Evolutionary conservation across 1,140 invertebrate species (phyloP).

Genomic region (Antheraea mylitta): DNA sequence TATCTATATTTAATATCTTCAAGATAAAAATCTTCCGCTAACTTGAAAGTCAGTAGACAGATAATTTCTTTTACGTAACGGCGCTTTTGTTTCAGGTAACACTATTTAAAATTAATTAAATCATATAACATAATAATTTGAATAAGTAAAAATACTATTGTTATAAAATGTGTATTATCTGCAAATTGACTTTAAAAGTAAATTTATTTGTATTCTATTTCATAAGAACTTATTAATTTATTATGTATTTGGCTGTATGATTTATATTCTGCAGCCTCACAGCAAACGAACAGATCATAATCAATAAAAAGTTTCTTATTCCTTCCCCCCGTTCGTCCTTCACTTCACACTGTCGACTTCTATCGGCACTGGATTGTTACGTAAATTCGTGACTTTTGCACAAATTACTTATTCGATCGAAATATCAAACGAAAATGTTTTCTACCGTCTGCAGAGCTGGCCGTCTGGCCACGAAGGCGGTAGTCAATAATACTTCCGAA

Average conservation of each 20-base stretch:
- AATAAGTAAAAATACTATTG: too few species aligned
- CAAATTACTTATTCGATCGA: constrained; percentile 41
- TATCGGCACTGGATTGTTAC: constrained; percentile 24
- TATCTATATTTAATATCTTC: too few species aligned
- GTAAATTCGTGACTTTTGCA: constrained; percentile 31
- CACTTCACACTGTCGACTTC: background rate
- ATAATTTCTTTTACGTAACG: too few species aligned
- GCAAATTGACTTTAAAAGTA: too few species aligned
- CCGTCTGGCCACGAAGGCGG: constrained; percentile 68
- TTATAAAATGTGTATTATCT: too few species aligned
- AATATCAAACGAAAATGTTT: constrained; percentile 66
- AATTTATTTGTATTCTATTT: too few species aligned
- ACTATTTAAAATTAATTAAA: too few species aligned
- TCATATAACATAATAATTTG: too few species aligned
- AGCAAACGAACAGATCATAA: background rate
- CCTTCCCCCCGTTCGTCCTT: background rate
- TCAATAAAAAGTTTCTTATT: background rate
- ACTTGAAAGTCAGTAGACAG: too few species aligned
- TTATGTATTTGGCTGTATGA: background rate
- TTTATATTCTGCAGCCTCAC: background rate
- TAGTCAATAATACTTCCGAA: constrained; percentile 65
- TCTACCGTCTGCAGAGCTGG: constrained; percentile 73
- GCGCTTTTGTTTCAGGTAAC: too few species aligned
- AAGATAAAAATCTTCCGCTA: too few species aligned
- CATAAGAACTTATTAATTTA: too few species aligned